Evolutionary conservation across 23 tunicate species (phyloP), one percentile per base, ranked within the genome.

Genomic region (Oikopleura vanhoeffeni): DNA sequence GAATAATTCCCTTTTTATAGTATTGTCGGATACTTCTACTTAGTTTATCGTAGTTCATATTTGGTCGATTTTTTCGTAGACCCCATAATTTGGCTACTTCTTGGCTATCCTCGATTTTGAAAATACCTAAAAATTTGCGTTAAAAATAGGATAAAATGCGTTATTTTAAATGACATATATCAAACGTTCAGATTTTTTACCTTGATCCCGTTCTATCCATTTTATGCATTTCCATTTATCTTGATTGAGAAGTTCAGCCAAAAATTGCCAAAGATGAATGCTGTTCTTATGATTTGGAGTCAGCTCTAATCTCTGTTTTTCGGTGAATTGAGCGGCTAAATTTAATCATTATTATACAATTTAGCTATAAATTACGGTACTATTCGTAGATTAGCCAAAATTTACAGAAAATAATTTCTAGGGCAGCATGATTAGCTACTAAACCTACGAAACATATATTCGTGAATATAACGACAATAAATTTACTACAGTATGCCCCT

Each of bases 181-280:
- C 18, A 67, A 2, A 83, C 13, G 0, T 77, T n/a, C n/a, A n/a
- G n/a, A n/a, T n/a, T n/a, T n/a, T n/a, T 57, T 0, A 95, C 99
- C 99, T 86, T 83, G 84, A 33, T 95, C 91, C 82, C 86, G 85
- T 84, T 95, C 89, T 0, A 95, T 83, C 99, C 99, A 95, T 28
- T 96, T 87, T 35, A 95, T 89, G 84, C 40, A 89, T 32, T 86
- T 89, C 41, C 87, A 89, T n/a, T 88, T 86, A 0, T 95, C 90
- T 76, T 95, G 96, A 36, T 87, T 84, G 40, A 95, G 85, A 34
- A 95, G 87, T 67, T 95, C 92, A 41, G 86, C 89, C 8, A 95
- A 86, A 84, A 95, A 95, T 83, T 91, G 87, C 99, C 99, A 95
- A 41, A 95, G 76, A 82, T 95, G 99, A 64, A 95, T 95, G 40